Evolutionary conservation across 1,140 invertebrate species (phyloP).

Genomic region (Cardiocondyla obscurior): DNA sequence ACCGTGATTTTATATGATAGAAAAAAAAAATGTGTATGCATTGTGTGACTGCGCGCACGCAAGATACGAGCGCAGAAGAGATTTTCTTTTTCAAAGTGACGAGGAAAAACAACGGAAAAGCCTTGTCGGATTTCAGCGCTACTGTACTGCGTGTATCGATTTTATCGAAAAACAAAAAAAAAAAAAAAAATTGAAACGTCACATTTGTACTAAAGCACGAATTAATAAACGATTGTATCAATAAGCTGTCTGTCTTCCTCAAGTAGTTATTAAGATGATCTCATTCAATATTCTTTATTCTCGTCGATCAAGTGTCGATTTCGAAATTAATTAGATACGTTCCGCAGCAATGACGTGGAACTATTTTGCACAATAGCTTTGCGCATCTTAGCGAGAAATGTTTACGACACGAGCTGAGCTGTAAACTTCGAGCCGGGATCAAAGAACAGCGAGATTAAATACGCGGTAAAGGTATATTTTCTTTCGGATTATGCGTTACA

Average conservation of each 20-base stretch:
- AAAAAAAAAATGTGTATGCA: conserved; percentile 44
- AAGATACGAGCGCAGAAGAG: not conserved
- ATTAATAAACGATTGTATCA: conserved; percentile 68
- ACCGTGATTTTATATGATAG: conserved; percentile 71
- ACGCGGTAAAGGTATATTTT: too few species aligned
- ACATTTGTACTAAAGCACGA: conserved; percentile 71
- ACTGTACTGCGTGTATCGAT: conserved; percentile 52
- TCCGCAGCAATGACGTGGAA: not conserved
- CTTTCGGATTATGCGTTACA: too few species aligned
- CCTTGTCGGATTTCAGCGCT: conserved; percentile 18
- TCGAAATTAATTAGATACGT: not conserved
- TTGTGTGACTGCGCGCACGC: conserved; percentile 44
- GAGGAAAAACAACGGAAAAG: not conserved
- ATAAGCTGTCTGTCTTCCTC: conserved; percentile 3
- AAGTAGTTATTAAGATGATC: not conserved
- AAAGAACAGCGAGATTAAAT: not conserved
- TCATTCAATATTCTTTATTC: not conserved
- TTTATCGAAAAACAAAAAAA: too few species aligned
- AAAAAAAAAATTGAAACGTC: too few species aligned
- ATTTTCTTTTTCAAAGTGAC: not conserved
- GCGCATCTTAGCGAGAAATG: not conserved
- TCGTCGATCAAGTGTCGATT: too few species aligned
- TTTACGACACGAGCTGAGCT: not conserved
- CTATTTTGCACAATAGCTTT: not conserved
- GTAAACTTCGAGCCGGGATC: not conserved